phyloP scores from a whole-genome alignment of 2,797 vertebrate species.

The Myotis myotis region DNA sequence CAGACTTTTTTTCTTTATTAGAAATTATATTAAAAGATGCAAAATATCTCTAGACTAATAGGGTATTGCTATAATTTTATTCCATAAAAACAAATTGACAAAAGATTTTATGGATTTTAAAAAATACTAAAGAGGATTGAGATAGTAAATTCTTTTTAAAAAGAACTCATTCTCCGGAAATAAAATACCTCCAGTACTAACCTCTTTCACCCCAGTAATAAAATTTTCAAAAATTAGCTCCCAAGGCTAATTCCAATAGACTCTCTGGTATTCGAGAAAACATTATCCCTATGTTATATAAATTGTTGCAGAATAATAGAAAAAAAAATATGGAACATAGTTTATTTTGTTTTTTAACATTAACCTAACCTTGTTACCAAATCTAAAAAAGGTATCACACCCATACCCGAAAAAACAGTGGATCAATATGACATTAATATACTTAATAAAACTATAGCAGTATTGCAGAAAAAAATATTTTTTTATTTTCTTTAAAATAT shows the following conservation, averaged over 20 bases:
- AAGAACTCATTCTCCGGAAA: neutral
- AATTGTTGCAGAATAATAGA: constrained; percentile 4
- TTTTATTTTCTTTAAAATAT: too few relatives aligned
- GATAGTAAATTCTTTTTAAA: neutral
- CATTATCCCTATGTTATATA: neutral
- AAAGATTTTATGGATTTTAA: constrained; percentile 29
- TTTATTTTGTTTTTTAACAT: constrained; percentile 35
- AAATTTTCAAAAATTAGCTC: constrained; percentile 8
- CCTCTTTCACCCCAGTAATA: neutral
- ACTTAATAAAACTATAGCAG: neutral
- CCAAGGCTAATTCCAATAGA: neutral
- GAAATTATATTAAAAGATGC: neutral
- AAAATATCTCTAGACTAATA: constrained; percentile 12
- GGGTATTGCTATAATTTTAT: neutral
- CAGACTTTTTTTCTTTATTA: neutral
- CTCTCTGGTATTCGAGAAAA: neutral
- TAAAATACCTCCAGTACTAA: constrained; percentile 12
- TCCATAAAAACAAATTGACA: constrained; percentile 24
- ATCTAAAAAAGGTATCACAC: neutral
- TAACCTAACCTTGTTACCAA: neutral
- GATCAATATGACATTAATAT: neutral
- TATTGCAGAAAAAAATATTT: neutral
- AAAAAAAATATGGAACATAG: neutral
- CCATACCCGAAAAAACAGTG: neutral
- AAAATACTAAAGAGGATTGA: constrained; percentile 34